Conservation (phyloP, 2,113 vertebrate genomes). For the Elephantulus edwardii region DNA sequence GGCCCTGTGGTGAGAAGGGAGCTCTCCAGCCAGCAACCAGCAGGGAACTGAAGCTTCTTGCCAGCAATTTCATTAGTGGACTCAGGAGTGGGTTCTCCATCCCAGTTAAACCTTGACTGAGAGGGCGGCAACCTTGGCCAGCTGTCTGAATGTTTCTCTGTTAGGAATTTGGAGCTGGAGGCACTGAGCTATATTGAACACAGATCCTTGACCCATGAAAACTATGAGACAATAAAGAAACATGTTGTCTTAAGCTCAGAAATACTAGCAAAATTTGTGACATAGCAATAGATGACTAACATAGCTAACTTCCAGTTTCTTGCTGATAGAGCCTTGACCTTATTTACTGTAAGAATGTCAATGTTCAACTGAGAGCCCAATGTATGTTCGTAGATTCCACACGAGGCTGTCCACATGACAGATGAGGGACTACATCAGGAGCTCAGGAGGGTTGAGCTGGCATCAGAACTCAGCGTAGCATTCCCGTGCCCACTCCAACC, state of each 20-base stretch:
- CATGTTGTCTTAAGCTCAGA: not conserved
- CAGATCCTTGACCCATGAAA: not conserved
- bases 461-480: not conserved
- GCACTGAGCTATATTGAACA: not conserved
- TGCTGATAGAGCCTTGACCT: not conserved
- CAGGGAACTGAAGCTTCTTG: not conserved
- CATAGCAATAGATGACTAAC: not conserved
- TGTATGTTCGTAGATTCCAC: not conserved
- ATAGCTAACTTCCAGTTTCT: not conserved
- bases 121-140: too few species aligned
- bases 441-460: not conserved
- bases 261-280: not conserved
- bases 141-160: not conserved
- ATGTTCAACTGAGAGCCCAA: not conserved
- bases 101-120: not conserved
- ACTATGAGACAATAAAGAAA: not conserved
- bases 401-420: not conserved
- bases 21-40: not conserved
- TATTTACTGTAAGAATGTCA: not conserved
- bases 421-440: not conserved
- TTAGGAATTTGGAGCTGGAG: not conserved
- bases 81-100: not conserved
- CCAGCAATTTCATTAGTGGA: not conserved
- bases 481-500: not conserved
- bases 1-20: not conserved